A percentile compares a stretch with the other conserved stretches of the same genome.
These are phyloP conservation scores for Lophura nycthemera DNA, from an alignment of 2,113 vertebrate species.

Conservation along the genomic window DNA sequence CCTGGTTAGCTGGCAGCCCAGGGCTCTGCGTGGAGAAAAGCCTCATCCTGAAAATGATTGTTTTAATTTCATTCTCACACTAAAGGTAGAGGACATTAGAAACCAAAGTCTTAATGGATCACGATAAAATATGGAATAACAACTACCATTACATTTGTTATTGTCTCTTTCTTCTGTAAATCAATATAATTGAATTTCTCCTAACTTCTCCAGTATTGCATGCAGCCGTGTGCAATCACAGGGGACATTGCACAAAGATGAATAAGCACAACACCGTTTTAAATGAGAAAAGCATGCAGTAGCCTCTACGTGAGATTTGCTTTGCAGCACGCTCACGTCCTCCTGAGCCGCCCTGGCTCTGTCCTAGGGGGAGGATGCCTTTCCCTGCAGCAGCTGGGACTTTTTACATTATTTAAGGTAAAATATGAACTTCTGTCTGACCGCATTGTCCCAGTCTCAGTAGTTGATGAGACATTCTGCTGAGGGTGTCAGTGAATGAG, in stretches of 20 bases:
- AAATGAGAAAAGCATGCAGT: slow-evolving; percentile 19
- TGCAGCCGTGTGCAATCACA: slow-evolving; percentile 21
- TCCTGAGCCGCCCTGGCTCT: not conserved
- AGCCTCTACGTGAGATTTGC: not conserved
- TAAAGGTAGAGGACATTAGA: slow-evolving; percentile 63
- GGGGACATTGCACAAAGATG: slow-evolving; percentile 49
- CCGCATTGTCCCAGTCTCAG: not conserved
- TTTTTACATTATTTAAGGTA: not conserved
- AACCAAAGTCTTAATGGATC: slow-evolving; percentile 54
- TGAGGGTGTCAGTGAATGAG: not conserved
- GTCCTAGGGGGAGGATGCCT: not conserved
- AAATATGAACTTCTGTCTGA: not conserved
- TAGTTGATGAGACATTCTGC: not conserved
- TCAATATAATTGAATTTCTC: slow-evolving; percentile 70
- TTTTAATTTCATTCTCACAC: slow-evolving; percentile 62
- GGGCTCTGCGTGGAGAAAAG: not conserved
- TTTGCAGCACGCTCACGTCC: slow-evolving; percentile 9
- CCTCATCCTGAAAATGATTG: slow-evolving; percentile 54
- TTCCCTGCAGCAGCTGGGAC: not conserved
- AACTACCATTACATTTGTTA: slow-evolving; percentile 61
- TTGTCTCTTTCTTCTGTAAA: slow-evolving; percentile 64
- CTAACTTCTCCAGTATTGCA: slow-evolving; percentile 41
- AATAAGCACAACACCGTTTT: slow-evolving; percentile 11
- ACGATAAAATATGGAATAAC: slow-evolving; percentile 65
- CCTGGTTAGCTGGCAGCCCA: slow-evolving; percentile 28